Conservation (phyloP, 2,797 vertebrate species). For the Melanotaenia parkinsoni region DNA sequence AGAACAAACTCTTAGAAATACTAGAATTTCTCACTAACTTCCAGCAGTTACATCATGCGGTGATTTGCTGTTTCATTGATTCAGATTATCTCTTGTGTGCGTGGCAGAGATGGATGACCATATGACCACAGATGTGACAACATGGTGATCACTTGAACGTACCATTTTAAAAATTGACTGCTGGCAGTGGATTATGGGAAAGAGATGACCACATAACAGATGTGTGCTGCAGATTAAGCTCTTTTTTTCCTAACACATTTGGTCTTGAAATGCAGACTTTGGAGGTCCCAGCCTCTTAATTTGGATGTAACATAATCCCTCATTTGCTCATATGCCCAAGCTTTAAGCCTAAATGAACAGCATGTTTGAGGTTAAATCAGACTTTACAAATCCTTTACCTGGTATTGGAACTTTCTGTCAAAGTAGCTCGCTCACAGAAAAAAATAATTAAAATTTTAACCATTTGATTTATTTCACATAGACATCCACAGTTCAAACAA, state of each 20-base stretch:
- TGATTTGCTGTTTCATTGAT: conserved; percentile 21
- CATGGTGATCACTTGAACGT: conserved; percentile 19
- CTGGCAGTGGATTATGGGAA: conserved; percentile 8
- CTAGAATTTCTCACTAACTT: too few relatives aligned
- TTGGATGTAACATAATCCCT: conserved; percentile 14
- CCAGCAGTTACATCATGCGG: background rate
- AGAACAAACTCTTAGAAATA: too few relatives aligned
- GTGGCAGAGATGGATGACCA: conserved; percentile 9
- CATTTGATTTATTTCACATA: background rate
- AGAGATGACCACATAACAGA: conserved; percentile 10
- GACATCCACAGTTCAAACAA: background rate
- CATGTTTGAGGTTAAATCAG: background rate
- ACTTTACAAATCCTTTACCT: background rate
- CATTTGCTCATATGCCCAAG: background rate
- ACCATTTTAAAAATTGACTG: conserved; percentile 12
- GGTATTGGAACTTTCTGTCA: background rate
- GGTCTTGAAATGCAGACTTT: conserved; percentile 8
- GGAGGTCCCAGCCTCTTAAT: conserved; percentile 1
- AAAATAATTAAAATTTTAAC: background rate
- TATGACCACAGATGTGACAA: background rate
- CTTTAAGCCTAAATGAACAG: background rate
- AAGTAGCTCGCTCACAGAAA: background rate
- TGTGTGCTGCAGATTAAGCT: conserved; percentile 19
- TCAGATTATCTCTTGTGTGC: conserved; percentile 9
- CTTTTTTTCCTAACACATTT: conserved; percentile 10